Evolutionary conservation across 2,113 vertebrate species (phyloP), one percentile per base, ranked within the genome.

Genomic region (Sinocyclocheilus anophthalmus): DNA sequence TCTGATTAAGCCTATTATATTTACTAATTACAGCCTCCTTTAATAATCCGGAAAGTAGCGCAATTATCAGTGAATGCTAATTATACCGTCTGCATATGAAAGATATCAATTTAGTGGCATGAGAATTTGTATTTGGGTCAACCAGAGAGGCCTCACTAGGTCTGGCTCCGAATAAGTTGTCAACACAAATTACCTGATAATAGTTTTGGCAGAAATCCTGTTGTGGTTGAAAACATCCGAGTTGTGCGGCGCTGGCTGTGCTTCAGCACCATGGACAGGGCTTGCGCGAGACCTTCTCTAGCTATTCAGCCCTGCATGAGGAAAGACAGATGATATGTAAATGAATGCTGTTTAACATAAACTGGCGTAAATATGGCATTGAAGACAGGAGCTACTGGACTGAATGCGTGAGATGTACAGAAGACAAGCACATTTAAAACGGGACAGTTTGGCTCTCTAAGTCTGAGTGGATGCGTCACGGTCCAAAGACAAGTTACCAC

Each of bases 11-110:
- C 94, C 94, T 90, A 95, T 95, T 95, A 95, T 91, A 93, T 95
- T 94, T 92, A 88, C 92, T 95, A 96, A 95, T 96, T 95, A 96
- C 96, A 93, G 92, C 92, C 94, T 96, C 94, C 94, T 95, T 94
- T 95, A 94, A 94, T 96, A 95, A 94, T 92, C 92, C 93, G 92
- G 92, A 92, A 94, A 72, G 85, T 87, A 87, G 79, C 57, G 65
- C 88, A 91, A 86, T 85, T 90, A 93, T 88, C 88, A 92, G 86
- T 88, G 89, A 87, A 93, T 93, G 92, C 89, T 91, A 92, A 94
- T 94, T 88, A 86, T 86, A 59, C 67, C 63, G 13, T 88, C 81
- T 82, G 81, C 72, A 86, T 30, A 70, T 76, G 45, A 72, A 85
- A 79, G 39, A 85, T 88, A 86, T 88, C 85, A 78, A 84, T 67